Evolutionary conservation across 2,797 vertebrate species (phyloP).

Genomic region (Ibycter americanus): DNA sequence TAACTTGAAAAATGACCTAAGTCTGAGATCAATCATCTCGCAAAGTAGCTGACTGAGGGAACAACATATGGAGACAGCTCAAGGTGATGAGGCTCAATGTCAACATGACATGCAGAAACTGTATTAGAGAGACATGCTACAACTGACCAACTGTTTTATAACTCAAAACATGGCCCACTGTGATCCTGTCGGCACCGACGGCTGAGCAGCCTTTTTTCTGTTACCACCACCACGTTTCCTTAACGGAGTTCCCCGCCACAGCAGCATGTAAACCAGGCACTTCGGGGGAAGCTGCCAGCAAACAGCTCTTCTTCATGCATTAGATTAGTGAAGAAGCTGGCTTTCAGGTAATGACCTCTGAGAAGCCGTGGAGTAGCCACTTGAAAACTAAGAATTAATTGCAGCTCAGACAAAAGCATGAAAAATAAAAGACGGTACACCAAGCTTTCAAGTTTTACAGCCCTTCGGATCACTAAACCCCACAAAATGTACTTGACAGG

Average conservation of each 20-base stretch:
- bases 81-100: background rate
- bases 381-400: background rate
- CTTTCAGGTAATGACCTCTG: background rate
- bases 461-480: background rate
- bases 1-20: slow-evolving; percentile 42
- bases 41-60: slow-evolving; percentile 21
- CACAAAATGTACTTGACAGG: background rate
- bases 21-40: slow-evolving; percentile 31
- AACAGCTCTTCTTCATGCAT: background rate
- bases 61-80: background rate
- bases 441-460: background rate
- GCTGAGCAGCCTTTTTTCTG: background rate
- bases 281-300: background rate
- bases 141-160: background rate
- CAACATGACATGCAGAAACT: background rate
- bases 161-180: background rate
- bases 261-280: background rate
- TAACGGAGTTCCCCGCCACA: background rate
- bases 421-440: background rate
- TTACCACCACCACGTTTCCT: accelerated
- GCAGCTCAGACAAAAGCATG: background rate
- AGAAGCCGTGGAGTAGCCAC: background rate
- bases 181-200: background rate
- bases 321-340: background rate
- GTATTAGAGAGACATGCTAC: background rate